phyloP scores from a whole-genome alignment of 2,888 invertebrate genomes.

The Lasioglossum zephyrum region DNA sequence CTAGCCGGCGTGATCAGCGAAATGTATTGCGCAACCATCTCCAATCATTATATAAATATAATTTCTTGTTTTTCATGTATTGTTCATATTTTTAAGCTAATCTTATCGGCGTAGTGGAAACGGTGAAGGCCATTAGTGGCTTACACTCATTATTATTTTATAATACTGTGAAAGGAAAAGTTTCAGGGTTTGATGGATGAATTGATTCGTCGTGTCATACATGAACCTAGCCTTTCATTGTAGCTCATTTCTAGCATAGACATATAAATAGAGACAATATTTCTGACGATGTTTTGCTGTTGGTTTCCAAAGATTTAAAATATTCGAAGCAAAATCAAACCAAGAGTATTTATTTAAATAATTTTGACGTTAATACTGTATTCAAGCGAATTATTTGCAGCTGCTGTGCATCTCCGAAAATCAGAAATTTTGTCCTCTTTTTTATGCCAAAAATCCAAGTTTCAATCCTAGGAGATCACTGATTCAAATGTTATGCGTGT shows the following conservation, averaged over 20 bases:
- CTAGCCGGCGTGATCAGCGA: not conserved
- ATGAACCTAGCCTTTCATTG: not conserved
- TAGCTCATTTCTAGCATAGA: not conserved
- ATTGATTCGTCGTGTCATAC: not conserved
- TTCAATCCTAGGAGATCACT: too few relatives aligned
- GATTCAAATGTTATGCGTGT: too few relatives aligned
- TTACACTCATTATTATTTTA: constrained; percentile 4
- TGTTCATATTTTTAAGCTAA: not conserved
- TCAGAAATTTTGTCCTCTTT: too few relatives aligned
- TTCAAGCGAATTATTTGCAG: too few relatives aligned
- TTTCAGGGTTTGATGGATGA: not conserved
- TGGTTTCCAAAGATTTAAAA: too few relatives aligned
- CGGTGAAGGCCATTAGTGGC: not conserved
- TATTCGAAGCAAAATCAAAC: too few relatives aligned
- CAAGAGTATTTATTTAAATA: too few relatives aligned
- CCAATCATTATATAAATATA: constrained; percentile 7
- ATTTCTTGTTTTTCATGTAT: not conserved
- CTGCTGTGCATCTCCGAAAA: too few relatives aligned
- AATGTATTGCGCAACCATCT: constrained; percentile 45
- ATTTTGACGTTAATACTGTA: too few relatives aligned
- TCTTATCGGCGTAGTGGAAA: not conserved
- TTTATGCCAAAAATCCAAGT: too few relatives aligned
- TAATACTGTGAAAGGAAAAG: not conserved
- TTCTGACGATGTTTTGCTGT: too few relatives aligned
- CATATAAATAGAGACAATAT: too few relatives aligned